These are phyloP conservation scores for Zaprionus africanus DNA, from an alignment of 1,140 invertebrate species.

Conservation along the genomic window DNA sequence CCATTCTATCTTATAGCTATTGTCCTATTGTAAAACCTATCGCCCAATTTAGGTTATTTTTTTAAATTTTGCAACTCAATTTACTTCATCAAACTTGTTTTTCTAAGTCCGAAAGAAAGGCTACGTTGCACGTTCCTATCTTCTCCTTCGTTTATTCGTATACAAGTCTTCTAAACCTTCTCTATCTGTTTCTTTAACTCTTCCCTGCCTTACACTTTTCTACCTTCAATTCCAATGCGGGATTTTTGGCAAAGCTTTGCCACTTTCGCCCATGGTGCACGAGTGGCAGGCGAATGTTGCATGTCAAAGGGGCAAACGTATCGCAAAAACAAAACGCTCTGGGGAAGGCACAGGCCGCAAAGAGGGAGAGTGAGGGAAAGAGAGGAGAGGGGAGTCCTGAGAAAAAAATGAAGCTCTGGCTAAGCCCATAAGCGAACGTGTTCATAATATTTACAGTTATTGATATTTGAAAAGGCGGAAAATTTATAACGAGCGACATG, in stretches of 20 bases:
- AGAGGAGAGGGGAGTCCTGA: neutral
- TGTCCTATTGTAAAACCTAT: too few relatives aligned
- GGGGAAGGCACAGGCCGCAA: neutral
- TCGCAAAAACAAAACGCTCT: slow-evolving; percentile 36
- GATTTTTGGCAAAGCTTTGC: neutral
- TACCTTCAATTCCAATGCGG: neutral
- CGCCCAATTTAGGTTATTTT: too few relatives aligned
- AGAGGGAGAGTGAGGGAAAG: neutral
- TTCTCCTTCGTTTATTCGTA: too few relatives aligned
- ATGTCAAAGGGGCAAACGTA: slow-evolving; percentile 63
- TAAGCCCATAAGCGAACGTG: slow-evolving; percentile 82
- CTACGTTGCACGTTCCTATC: too few relatives aligned
- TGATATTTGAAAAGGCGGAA: slow-evolving; percentile 85
- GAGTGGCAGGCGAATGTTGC: slow-evolving; percentile 33
- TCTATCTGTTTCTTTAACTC: neutral
- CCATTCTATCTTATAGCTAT: too few relatives aligned
- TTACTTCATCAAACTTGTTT: too few relatives aligned
- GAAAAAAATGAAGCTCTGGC: slow-evolving; percentile 50
- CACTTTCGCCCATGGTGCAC: slow-evolving; percentile 16
- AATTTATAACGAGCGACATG: slow-evolving; percentile 84
- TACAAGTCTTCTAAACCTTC: too few relatives aligned
- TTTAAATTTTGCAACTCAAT: too few relatives aligned
- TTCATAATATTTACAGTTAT: slow-evolving; percentile 85
- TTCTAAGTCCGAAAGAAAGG: too few relatives aligned
- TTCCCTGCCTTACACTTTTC: neutral